phyloP scores from a whole-genome alignment of 2,888 invertebrate genomes.

The Volucella inanis region DNA sequence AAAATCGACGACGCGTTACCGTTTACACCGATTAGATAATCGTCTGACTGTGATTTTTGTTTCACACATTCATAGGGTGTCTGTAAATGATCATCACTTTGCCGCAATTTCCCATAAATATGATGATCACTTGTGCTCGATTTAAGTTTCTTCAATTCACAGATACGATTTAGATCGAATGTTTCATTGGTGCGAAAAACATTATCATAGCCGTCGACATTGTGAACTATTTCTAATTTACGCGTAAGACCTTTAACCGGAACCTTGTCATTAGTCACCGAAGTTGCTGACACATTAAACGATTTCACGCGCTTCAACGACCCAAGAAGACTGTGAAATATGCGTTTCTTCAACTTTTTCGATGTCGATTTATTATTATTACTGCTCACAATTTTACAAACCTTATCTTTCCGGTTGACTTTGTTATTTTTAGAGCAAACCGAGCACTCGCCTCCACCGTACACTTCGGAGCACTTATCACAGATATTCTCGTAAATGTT shows the following conservation, averaged over 20 bases:
- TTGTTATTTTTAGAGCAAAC: constrained; percentile 63
- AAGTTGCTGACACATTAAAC: constrained; percentile 33
- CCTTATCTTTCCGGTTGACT: constrained; percentile 49
- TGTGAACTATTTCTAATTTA: constrained; percentile 79
- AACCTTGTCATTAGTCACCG: constrained; percentile 53
- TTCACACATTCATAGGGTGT: constrained; percentile 43
- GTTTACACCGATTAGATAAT: constrained; percentile 63
- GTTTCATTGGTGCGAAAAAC: constrained; percentile 81
- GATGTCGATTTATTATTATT: constrained; percentile 40
- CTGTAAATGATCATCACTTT: constrained; percentile 71
- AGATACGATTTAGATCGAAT: constrained; percentile 81
- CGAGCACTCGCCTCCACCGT: constrained; percentile 78
- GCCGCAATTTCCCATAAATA: constrained; percentile 80
- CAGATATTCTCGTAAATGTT: constrained; percentile 82
- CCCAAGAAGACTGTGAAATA: constrained; percentile 78
- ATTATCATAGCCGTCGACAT: constrained; percentile 80
- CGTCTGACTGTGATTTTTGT: constrained; percentile 71
- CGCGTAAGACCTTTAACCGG: constrained; percentile 23
- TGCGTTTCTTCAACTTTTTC: constrained; percentile 75
- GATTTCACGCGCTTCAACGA: constrained; percentile 77
- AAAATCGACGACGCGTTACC: constrained; percentile 22
- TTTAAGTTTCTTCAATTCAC: constrained; percentile 79
- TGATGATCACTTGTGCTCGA: constrained; percentile 81
- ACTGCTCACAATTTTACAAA: neutral
- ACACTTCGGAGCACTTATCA: constrained; percentile 80